phyloP scores from a whole-genome alignment of 2,888 invertebrate genomes.

The Agriotes lineatus region DNA sequence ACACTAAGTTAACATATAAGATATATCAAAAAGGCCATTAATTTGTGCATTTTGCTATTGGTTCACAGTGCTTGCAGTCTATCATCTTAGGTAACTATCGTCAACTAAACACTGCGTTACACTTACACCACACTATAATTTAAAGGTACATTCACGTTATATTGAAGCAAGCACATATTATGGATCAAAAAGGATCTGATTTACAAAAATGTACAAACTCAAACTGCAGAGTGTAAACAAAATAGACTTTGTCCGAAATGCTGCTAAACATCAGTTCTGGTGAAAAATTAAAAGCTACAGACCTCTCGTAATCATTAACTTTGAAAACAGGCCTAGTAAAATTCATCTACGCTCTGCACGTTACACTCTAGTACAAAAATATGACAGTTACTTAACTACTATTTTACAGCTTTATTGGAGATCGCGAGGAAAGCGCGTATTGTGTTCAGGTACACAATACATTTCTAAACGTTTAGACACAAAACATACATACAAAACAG shows the following conservation, averaged over 20 bases:
- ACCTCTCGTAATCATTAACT: too few species aligned
- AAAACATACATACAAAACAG: slow-evolving; percentile 5
- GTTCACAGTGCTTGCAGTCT: slow-evolving; percentile 28
- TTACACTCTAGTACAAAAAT: slow-evolving; percentile 25
- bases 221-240: slow-evolving; percentile 5
- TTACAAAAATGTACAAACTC: slow-evolving; percentile 1
- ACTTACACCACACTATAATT: neutral
- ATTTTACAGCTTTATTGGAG: slow-evolving; percentile 15
- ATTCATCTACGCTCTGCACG: neutral
- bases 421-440: slow-evolving; percentile 26
- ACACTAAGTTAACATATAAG: slow-evolving; percentile 1
- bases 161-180: neutral
- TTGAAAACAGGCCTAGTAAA: neutral
- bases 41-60: slow-evolving; percentile 37
- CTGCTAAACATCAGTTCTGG: too few species aligned
- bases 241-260: too few species aligned
- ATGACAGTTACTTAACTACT: slow-evolving; percentile 25
- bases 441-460: neutral
- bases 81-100: slow-evolving; percentile 15
- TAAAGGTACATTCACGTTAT: neutral
- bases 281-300: too few species aligned
- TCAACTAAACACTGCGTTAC: neutral
- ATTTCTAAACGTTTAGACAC: neutral
- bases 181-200: neutral
- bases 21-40: slow-evolving; percentile 34